Evolutionary conservation across 35 echinoderm and acorn worm genomes (phyloP).

Genomic region (Amphiura filiformis): DNA sequence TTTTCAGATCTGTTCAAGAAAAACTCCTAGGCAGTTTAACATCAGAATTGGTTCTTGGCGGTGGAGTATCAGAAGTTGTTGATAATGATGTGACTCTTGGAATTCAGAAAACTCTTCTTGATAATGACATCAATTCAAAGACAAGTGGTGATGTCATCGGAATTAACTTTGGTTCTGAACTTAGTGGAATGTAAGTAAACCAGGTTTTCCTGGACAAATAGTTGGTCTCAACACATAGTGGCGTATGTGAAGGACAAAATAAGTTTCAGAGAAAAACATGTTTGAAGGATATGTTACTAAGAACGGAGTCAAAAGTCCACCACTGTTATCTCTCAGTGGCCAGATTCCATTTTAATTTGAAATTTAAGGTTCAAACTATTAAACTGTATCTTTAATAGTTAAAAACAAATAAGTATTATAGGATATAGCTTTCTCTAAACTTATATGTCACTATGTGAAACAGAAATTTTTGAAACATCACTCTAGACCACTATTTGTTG

Average conservation of each 20-base stretch:
- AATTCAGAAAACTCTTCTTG: too few species aligned
- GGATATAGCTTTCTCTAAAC: neutral
- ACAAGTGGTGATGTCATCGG: constrained; percentile 32
- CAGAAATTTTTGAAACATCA: too few species aligned
- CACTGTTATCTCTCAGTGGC: too few species aligned
- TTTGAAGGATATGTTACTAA: too few species aligned
- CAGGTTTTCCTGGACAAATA: neutral
- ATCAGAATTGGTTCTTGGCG: neutral
- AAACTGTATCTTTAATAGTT: too few species aligned
- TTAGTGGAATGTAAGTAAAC: constrained; percentile 60
- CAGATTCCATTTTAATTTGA: too few species aligned
- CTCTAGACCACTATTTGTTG: neutral
- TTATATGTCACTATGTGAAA: too few species aligned
- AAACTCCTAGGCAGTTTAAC: neutral
- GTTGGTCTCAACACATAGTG: neutral
- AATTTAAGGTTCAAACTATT: too few species aligned
- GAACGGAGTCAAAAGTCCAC: too few species aligned
- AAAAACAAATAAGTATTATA: neutral
- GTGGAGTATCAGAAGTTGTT: neutral
- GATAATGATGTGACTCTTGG: constrained; percentile 31
- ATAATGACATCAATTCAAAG: constrained; percentile 47
- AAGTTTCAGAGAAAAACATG: too few species aligned
- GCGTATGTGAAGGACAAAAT: too few species aligned
- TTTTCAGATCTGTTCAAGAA: neutral
- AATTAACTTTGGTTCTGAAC: constrained; percentile 73